phyloP scores from a whole-genome alignment of 2,888 invertebrate genomes.

The Apodemia mormo region DNA sequence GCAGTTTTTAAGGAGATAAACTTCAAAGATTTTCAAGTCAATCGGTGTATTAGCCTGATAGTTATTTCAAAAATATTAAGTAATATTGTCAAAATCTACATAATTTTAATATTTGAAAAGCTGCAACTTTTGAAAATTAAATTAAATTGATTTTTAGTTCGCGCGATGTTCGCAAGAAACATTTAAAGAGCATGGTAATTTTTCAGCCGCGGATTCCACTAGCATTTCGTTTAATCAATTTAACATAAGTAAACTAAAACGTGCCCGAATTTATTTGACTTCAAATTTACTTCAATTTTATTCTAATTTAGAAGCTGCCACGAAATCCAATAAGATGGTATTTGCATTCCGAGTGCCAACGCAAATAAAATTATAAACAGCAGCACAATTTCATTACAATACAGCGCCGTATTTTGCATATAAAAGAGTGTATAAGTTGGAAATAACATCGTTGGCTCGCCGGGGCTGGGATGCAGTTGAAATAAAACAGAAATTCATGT shows the following conservation, averaged over 20 bases:
- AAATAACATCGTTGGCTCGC: slow-evolving; percentile 1
- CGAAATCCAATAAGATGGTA: slow-evolving; percentile 9
- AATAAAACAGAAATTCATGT: slow-evolving; percentile 2
- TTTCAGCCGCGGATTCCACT: too few relatives aligned
- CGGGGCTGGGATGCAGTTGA: neutral
- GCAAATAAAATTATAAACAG: slow-evolving; percentile 14
- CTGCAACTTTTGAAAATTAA: too few relatives aligned
- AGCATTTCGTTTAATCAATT: neutral
- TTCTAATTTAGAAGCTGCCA: slow-evolving; percentile 10
- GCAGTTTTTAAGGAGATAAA: too few relatives aligned
- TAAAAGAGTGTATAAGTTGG: slow-evolving; percentile 11
- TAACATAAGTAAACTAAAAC: neutral
- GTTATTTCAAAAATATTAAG: too few relatives aligned
- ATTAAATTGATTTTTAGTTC: too few relatives aligned
- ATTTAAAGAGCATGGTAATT: neutral
- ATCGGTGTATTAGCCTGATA: too few relatives aligned
- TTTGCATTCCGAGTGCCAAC: slow-evolving; percentile 4
- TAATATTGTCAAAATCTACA: too few relatives aligned
- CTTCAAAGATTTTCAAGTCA: too few relatives aligned
- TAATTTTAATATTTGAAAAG: too few relatives aligned
- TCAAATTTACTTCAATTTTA: slow-evolving; percentile 1
- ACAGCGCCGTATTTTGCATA: slow-evolving; percentile 6
- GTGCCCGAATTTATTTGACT: slow-evolving; percentile 1
- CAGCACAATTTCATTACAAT: slow-evolving; percentile 15
- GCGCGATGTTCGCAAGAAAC: neutral